Evolutionary conservation across 2,113 vertebrate genomes (phyloP), one percentile per base, ranked within the genome.

Genomic region (Pimephales promelas): DNA sequence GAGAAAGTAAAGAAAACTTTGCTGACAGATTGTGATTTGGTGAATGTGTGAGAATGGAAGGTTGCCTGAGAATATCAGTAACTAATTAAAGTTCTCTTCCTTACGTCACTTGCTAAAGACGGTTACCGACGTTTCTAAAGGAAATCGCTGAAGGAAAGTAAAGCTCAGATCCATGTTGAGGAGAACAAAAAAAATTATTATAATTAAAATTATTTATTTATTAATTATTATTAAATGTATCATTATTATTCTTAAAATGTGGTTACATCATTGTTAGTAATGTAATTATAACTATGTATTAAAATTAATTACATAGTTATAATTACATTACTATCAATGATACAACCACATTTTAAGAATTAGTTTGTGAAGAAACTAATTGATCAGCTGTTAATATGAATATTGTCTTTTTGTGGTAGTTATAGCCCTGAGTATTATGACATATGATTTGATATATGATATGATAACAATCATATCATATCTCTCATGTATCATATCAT

Each of bases 21-120:
- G 88, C 92, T 90, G 92, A 93, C 92, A 94, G 94, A 94, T 94
- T 94, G 93, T 93, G 93, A 94, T 91, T 91, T 90, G 84, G 34
- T 84, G 71, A 91, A 91, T 93, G 91, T 91, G 94, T 89, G 91
- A 92, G 68, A 90, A 92, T 91, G 90, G 90, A 84, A 85, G 64
- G 72, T 85, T 83, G 40, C 84, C 73, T 85, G 85, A 87, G 87
- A 89, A 85, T 84, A 84, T 84, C 86, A 75, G 78, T 64, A 78
- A 45, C 81, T 87, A 87, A 86, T 88, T 85, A 83, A 86, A 85
- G 74, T 71, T 47, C 73, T 76, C 71, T 81, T 68, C 70, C 20
- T 4, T 83, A 85, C 76, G 82, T 86, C 82, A 88, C 71, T 83
- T 73, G 47, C 56, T 84, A 74, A 66, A n/a, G 47, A 62, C 5